Evolutionary conservation across 2,888 invertebrate species (phyloP), one percentile per base, ranked within the genome.

Genomic region (Drosophila prolongata): DNA sequence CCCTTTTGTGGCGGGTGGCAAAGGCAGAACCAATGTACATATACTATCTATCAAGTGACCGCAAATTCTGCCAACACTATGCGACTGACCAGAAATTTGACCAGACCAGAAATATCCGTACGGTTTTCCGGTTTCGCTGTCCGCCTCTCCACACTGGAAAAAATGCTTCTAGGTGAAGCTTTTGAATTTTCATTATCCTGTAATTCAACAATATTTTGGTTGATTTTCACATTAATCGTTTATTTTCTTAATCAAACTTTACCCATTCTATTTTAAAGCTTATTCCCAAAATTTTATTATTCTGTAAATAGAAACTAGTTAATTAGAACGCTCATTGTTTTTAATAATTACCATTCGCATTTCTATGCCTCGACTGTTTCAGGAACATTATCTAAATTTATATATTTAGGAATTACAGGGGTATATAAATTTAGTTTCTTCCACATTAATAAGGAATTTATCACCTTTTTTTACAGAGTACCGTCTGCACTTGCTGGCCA

Each of bases 41-140:
- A 35, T 72, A 58, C 76, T 76, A 74, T 76, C 80, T 71, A 61
- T 81, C 81, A 81, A 87, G 70, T 80, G 84, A 78, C 87, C 87
- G 60, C 87, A 87, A 80, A 76, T 78, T 87, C 80, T 62, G 83
- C 68, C 81, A 79, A 62, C 59, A 66, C 77, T 55, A 55, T 79
- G 85, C 82, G 64, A 78, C 73, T 70, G 82, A 42, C 44, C 54
- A 64, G 43, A 65, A 81, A 71, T 66, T 38, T 37, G 55, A 47
- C 35, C 40, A 55, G 47, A 67, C 56, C 56, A 58, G 47, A 46
- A 55, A 19, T 46, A 66, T 69, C 57, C 67, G 37, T 50, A 37
- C 37, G 42, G 69, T 40, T 16, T 44, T 53, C 65, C 44, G 52
- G 44, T n/a, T 44, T 13, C 46, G 13, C 38, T 30, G 10, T 30